Conservation (phyloP, 2,888 invertebrate genomes). For the Microchrysa polita region DNA sequence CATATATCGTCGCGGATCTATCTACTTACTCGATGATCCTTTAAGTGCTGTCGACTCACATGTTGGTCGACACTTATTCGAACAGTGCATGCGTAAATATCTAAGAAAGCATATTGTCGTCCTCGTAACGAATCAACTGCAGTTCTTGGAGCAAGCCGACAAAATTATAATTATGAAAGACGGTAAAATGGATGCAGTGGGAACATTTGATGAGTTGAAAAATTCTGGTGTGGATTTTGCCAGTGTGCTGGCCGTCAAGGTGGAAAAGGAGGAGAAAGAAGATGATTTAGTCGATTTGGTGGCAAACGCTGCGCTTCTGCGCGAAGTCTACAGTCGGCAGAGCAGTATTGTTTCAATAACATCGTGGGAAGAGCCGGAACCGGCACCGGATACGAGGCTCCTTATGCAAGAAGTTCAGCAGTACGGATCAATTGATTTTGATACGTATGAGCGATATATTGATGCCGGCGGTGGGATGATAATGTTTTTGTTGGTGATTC, state of each 20-base stretch:
- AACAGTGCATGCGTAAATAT: conserved; percentile 66
- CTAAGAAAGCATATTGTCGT: conserved; percentile 77
- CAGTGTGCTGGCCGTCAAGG: conserved; percentile 70
- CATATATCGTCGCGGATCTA: conserved; percentile 85
- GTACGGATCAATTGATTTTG: conserved; percentile 71
- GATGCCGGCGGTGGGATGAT: conserved; percentile 75
- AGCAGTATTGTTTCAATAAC: conserved; percentile 65
- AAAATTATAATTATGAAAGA: conserved; percentile 64
- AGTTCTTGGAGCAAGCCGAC: conserved; percentile 77
- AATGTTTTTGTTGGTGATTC: conserved; percentile 69
- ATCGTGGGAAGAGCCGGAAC: conserved; percentile 68
- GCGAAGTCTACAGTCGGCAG: conserved; percentile 59
- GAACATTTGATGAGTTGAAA: conserved; percentile 76
- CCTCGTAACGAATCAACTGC: conserved; percentile 85
- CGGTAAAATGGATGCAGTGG: conserved; percentile 67
- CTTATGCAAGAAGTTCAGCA: conserved; percentile 69
- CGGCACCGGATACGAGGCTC: conserved; percentile 58
- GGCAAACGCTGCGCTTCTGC: conserved; percentile 55
- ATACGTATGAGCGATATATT: conserved; percentile 75
- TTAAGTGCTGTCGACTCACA: conserved; percentile 93
- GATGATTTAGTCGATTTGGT: conserved; percentile 56
- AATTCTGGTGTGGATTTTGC: conserved; percentile 82
- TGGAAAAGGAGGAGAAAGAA: conserved; percentile 58
- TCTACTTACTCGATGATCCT: conserved; percentile 91
- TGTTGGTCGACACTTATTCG: conserved; percentile 88